phyloP scores from a whole-genome alignment of 2,113 vertebrate genomes.

The Microcebus ravelobensis region DNA sequence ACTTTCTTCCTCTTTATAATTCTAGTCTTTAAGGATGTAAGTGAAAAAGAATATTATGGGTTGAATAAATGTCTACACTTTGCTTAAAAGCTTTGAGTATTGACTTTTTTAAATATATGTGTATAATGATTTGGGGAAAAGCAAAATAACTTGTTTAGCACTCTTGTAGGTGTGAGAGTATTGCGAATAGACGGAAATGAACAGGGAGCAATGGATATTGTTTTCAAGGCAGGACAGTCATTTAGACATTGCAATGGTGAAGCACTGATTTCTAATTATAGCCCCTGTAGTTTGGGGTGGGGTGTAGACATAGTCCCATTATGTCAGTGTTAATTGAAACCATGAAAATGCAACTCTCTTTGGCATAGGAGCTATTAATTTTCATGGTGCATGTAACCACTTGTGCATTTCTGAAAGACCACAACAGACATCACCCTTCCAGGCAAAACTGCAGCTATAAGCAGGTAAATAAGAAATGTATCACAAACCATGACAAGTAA shows the following conservation, averaged over 20 bases:
- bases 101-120: not conserved
- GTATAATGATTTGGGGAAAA: not conserved
- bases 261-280: slow-evolving; percentile 54
- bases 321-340: slow-evolving; percentile 70
- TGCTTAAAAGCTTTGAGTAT: slow-evolving; percentile 18
- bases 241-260: not conserved
- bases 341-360: slow-evolving; percentile 65
- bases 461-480: slow-evolving; percentile 72
- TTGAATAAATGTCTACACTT: not conserved
- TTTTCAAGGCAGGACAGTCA: slow-evolving; percentile 49
- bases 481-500: not conserved
- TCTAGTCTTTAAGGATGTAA: not conserved
- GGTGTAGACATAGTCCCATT: slow-evolving; percentile 43
- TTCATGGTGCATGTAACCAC: slow-evolving; percentile 71
- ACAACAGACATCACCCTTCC: slow-evolving; percentile 56
- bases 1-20: not conserved
- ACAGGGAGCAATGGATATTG: not conserved
- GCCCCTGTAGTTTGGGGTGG: not conserved
- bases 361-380: slow-evolving; percentile 70
- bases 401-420: slow-evolving; percentile 61
- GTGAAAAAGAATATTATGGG: not conserved
- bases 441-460: slow-evolving; percentile 65
- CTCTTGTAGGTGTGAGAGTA: not conserved
- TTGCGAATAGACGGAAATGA: not conserved
- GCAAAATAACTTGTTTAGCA: not conserved